Conservation (phyloP, 2,888 invertebrate genomes). For the Pandemis cinnamomeana region DNA sequence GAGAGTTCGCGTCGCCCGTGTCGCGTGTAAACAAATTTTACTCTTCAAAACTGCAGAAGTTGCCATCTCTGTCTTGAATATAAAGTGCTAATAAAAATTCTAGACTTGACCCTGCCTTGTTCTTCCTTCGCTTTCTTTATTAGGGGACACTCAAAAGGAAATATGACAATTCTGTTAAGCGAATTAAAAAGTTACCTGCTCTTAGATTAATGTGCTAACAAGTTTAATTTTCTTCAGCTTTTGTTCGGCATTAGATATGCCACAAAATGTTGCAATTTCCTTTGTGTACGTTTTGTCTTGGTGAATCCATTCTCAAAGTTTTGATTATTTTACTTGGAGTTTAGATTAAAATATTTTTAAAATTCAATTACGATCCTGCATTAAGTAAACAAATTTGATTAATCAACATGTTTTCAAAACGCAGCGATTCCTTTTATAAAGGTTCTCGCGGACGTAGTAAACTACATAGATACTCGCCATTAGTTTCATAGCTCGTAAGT, state of each 20-base stretch:
- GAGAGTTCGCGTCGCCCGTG: conserved; percentile 45
- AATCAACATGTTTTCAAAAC: background rate
- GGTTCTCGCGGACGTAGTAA: background rate
- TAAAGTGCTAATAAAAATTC: conserved; percentile 71
- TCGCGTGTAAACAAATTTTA: conserved; percentile 59
- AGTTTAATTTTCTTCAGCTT: conserved; percentile 70
- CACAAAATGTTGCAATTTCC: conserved; percentile 41
- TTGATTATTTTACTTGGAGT: conserved; percentile 32
- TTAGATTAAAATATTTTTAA: conserved; percentile 20
- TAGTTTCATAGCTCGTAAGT: conserved; percentile 7
- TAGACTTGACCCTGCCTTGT: conserved; percentile 54
- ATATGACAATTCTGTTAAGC: conserved; percentile 76
- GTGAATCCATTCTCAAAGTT: conserved; percentile 38
- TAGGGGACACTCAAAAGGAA: conserved; percentile 70
- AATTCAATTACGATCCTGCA: background rate
- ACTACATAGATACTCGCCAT: background rate
- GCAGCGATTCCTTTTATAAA: background rate
- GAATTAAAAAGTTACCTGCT: conserved; percentile 80
- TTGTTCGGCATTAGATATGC: conserved; percentile 58
- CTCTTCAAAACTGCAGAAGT: conserved; percentile 56
- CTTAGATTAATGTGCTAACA: conserved; percentile 72
- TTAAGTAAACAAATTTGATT: background rate
- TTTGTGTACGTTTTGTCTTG: conserved; percentile 37
- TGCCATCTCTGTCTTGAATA: conserved; percentile 54
- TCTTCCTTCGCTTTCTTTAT: conserved; percentile 69